Evolutionary conservation across 1,140 invertebrate species (phyloP), one percentile per base, ranked within the genome.

Genomic region (Drosophila lini): DNA sequence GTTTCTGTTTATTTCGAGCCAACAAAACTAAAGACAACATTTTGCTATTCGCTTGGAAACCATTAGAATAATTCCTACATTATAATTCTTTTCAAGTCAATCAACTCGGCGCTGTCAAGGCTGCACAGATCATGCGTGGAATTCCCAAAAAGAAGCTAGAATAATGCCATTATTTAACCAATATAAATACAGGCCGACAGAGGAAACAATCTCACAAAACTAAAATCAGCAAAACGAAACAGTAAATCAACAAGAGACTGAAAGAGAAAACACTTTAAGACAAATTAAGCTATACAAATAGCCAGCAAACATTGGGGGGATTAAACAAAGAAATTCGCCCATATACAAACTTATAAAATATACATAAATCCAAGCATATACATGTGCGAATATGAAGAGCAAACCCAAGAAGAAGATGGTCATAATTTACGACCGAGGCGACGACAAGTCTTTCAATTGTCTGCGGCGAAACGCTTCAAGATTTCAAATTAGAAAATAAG

Each of bases 101-200:
- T 81, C 68, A 78, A 78, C 82, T 64, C 41, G 7, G 5, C 3
- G 52, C 52, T 71, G 61, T 67, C 69, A 82, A 86, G 81, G 81
- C 70, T 74, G 47, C 36, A 19, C 36, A 19, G 41, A 45, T 57
- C 34, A 68, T 40, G 63, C 31, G 32, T 34, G 58, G 57, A 61
- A 53, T 65, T 50, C 41, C 41, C 42, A 13, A 67, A 67, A 41
- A 44, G n/a, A 58, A 38, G n/a, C 15, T 28, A 61, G n/a, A 60
- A 59, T n/a, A 32, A 38, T 48, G 19, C 19, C 34, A 47, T 41
- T 69, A 42, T 69, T 77, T 52, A 32, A 25, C 52, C 38, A 67
- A 67, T 28, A 67, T 56, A 52, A 67, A 63, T 41, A 59, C 10
- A 36, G 52, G 6, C 41, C 34, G 38, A 50, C 65, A 59, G 42